phyloP scores from a whole-genome alignment of 2,113 vertebrate species.

The Ardeotis arabs region DNA sequence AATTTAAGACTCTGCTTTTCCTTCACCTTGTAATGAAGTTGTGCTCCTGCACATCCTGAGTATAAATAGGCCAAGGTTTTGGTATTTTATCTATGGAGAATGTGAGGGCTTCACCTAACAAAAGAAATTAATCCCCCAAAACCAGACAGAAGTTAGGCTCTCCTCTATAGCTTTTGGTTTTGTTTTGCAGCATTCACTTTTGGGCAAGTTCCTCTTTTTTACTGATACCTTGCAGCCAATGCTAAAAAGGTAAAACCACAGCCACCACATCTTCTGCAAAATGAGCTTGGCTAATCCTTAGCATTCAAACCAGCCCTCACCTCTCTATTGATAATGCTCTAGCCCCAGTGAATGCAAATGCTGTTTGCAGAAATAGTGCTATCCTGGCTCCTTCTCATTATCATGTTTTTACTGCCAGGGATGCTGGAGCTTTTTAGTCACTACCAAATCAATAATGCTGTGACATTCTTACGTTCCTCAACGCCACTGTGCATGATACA shows the following conservation, averaged over 20 bases:
- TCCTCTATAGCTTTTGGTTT: not conserved
- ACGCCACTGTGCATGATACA: not conserved
- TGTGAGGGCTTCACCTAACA: not conserved
- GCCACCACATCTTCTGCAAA: not conserved
- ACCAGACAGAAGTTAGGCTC: accelerated
- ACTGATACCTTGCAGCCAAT: not conserved
- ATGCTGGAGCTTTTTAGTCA: constrained; percentile 32
- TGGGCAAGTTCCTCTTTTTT: not conserved
- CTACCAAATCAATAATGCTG: constrained; percentile 51
- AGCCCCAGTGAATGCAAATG: constrained; percentile 32
- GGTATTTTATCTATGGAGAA: not conserved
- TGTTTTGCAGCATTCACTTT: not conserved
- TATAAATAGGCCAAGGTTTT: not conserved
- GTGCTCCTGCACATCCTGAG: not conserved
- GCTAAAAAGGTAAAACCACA: not conserved
- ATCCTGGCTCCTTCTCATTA: constrained; percentile 43
- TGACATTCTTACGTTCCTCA: constrained; percentile 43
- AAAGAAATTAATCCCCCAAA: accelerated
- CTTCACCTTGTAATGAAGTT: not conserved
- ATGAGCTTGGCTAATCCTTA: not conserved
- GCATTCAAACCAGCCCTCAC: constrained; percentile 1
- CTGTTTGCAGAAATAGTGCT: constrained; percentile 35
- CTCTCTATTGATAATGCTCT: not conserved
- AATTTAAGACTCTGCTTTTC: not conserved
- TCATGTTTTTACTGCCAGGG: constrained; percentile 38